Conservation (phyloP, 2,888 invertebrate species). For the Brachypterus glaber region DNA sequence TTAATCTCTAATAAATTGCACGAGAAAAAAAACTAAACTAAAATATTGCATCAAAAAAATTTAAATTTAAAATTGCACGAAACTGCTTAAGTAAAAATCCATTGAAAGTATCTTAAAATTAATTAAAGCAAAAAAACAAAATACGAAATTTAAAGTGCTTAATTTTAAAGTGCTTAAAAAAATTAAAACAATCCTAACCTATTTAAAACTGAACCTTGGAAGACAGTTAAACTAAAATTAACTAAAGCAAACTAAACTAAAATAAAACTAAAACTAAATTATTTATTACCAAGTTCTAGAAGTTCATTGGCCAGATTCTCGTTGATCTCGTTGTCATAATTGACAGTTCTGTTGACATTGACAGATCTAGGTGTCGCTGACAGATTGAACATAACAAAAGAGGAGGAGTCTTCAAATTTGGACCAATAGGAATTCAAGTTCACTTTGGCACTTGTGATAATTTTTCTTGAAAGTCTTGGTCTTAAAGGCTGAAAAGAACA, state of each 20-base stretch:
- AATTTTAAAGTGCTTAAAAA: conserved; percentile 4
- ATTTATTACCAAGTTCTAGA: conserved; percentile 44
- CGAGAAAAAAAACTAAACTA: too few species aligned
- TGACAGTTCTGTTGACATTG: not conserved
- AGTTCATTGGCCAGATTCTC: conserved; percentile 53
- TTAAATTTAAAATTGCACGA: conserved; percentile 8
- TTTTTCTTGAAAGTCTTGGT: conserved; percentile 48
- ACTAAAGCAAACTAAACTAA: conserved; percentile 12
- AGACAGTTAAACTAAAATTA: conserved; percentile 8
- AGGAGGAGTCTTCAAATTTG: conserved; percentile 44
- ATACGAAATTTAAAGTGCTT: conserved; percentile 4
- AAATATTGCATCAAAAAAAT: conserved; percentile 3
- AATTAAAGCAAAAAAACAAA: conserved; percentile 15
- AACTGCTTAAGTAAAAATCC: conserved; percentile 5
- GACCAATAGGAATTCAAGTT: conserved; percentile 59
- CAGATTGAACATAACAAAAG: conserved; percentile 2
- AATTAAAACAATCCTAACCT: conserved; percentile 12
- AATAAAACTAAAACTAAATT: conserved; percentile 12
- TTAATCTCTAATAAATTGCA: too few species aligned
- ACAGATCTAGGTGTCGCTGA: too few species aligned
- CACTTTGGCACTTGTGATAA: conserved; percentile 49
- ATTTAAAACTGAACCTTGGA: conserved; percentile 5
- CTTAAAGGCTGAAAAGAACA: conserved; percentile 45
- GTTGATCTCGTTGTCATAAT: conserved; percentile 40
- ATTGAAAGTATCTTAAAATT: conserved; percentile 19